Percentiles rank a stretch among this genome's conserved stretches.
phyloP scores from a whole-genome alignment of 2,888 invertebrate genomes.

The Limnephilus marmoratus region DNA sequence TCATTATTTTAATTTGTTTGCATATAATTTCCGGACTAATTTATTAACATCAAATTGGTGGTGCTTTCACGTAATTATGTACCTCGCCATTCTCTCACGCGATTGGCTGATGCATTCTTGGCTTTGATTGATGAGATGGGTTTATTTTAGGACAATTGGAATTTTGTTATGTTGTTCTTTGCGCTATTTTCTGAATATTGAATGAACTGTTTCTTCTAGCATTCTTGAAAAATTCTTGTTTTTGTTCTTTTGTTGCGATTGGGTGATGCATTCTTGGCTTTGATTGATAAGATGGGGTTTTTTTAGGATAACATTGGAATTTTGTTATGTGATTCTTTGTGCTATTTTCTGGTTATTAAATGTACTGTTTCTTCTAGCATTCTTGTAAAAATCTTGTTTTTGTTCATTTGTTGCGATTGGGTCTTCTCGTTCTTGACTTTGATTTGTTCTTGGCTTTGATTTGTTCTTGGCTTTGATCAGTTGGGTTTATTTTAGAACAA shows the following conservation, averaged over 20 bases:
- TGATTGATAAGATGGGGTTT: neutral
- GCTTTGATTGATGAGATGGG: neutral
- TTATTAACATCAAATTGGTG: neutral
- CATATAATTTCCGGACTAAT: neutral
- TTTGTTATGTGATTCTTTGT: neutral
- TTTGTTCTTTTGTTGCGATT: neutral
- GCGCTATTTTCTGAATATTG: neutral
- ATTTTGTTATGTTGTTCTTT: neutral
- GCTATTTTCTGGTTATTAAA: too few relatives aligned
- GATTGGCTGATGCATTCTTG: neutral
- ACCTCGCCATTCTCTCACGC: neutral
- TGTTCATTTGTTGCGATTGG: too few relatives aligned
- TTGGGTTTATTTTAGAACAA: neutral
- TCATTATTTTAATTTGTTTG: neutral
- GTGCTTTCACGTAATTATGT: neutral
- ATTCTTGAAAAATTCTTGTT: too few relatives aligned
- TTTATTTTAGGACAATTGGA: neutral
- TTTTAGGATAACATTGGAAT: neutral
- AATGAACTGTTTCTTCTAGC: too few relatives aligned
- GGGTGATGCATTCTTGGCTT: neutral
- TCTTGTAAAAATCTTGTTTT: too few relatives aligned
- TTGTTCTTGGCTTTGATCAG: neutral
- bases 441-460: too few relatives aligned
- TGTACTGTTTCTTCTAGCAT: too few relatives aligned
- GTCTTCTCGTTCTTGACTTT: too few relatives aligned